Conservation (phyloP, 2,113 vertebrate genomes). For the Tor tambroides region DNA sequence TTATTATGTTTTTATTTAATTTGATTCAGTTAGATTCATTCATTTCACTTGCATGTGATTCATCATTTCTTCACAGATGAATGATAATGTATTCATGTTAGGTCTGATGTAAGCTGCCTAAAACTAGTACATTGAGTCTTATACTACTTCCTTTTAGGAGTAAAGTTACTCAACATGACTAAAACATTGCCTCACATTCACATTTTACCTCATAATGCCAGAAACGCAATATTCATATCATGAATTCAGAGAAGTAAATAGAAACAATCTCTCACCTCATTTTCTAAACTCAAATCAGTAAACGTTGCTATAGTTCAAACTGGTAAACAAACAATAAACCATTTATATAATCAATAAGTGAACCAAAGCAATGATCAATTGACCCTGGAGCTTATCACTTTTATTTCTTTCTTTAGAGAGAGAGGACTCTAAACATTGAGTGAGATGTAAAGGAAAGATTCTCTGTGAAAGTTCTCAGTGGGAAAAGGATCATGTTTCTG, state of each 20-base stretch:
- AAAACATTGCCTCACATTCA: not conserved
- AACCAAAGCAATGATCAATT: not conserved
- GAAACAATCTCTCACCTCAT: not conserved
- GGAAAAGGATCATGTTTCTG: not conserved
- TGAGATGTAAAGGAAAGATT: not conserved
- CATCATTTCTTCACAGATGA: too few species aligned
- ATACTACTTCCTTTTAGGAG: not conserved
- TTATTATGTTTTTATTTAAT: too few species aligned
- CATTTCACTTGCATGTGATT: too few species aligned
- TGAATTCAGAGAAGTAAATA: not conserved
- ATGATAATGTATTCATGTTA: too few species aligned
- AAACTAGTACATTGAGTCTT: not conserved
- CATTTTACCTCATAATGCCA: not conserved
- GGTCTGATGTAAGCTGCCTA: too few species aligned
- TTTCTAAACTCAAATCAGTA: not conserved
- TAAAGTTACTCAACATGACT: not conserved
- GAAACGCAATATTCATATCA: not conserved
- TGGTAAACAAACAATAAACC: not conserved
- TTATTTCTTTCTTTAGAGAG: not conserved
- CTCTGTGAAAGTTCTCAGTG: not conserved
- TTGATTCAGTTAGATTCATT: too few species aligned
- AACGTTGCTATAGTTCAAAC: not conserved
- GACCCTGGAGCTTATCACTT: not conserved
- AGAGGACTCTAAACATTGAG: not conserved
- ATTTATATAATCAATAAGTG: not conserved